These are phyloP conservation scores for Ectemnius cavifrons DNA, from an alignment of 2,888 invertebrate species.

Conservation along the genomic window DNA sequence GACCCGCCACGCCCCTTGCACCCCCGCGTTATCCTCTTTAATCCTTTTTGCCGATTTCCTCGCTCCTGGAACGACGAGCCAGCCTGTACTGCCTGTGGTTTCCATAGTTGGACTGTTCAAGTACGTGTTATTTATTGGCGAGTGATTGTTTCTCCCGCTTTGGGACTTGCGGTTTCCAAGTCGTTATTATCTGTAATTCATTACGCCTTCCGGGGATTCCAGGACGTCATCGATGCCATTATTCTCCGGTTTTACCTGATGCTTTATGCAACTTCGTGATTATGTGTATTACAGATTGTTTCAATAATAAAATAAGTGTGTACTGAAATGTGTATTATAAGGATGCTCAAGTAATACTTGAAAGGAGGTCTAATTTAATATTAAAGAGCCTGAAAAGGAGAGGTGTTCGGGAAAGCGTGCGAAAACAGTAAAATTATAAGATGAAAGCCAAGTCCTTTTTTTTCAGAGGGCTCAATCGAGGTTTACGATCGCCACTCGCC, in stretches of 20 bases:
- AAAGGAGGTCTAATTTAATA: too few species aligned
- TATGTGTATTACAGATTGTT: too few species aligned
- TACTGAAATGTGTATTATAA: too few species aligned
- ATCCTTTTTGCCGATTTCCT: constrained; percentile 24
- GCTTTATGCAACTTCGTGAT: not conserved
- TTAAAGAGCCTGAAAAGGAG: too few species aligned
- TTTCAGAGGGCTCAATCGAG: not conserved
- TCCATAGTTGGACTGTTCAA: too few species aligned
- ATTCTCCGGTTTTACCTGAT: not conserved
- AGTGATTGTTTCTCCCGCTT: not conserved
- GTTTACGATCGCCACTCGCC: constrained; percentile 11
- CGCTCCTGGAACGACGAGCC: not conserved
- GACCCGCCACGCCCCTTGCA: constrained; percentile 8
- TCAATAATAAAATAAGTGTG: too few species aligned
- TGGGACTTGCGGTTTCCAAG: not conserved
- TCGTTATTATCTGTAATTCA: not conserved
- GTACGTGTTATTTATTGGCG: not conserved
- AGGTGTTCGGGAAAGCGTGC: too few species aligned
- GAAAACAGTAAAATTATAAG: not conserved
- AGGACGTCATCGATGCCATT: too few species aligned
- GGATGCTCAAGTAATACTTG: too few species aligned
- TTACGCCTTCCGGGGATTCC: not conserved
- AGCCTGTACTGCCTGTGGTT: too few species aligned
- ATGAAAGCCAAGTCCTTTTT: not conserved
- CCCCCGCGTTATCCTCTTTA: not conserved